Base-by-base conservation (phyloP, 1,140 invertebrate species). In the Trichomalopsis sarcophagae region DNA sequence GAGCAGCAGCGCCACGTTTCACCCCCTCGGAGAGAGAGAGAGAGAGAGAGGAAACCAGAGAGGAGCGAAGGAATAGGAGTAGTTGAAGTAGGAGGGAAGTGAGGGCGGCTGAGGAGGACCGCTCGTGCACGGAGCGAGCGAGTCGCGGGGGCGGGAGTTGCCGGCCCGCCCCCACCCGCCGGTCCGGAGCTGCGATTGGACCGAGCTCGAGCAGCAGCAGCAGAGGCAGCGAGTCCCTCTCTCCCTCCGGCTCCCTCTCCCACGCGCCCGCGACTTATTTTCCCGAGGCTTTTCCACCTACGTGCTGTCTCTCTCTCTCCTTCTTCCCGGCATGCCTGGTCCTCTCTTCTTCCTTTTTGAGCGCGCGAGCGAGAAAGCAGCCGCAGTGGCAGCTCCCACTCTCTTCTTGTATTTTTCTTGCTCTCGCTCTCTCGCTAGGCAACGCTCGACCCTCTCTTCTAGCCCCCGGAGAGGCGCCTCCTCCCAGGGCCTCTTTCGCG, bases 141-240 rank as follows among this genome's bases (percentile, higher is more conserved):
- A 33, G 82, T 89, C 86, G 80, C 78, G 84, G 86, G 84, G 76
- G 82, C 44, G 82, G 82, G 68, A 76, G 82, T 17, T 79, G 89
- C 88, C 88, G 88, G 88, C 87, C 89, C 88, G 91, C 92, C 91
- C 75, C 89, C 90, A 91, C 91, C 91, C 91, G 88, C 88, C 69
- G 88, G 88, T 89, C 89, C 88, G 89, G 89, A 89, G 83, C 91
- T 90, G 91, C 92, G 91, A 93, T 93, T 93, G 92, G 92, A 93
- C 91, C 91, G 91, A 90, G 91, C 91, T 88, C 33, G 5, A 6
- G 33, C 89, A 86, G 82, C 81, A 78, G 84, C 62, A 21, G 62
- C 62, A 21, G 23, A 27, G 1, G 14, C 68, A 79, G 81, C 84
- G 82, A 71, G 74, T 71, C 30, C 86, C 87, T 86, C 87, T 85